Evolutionary conservation across 2,113 vertebrate species (phyloP), one percentile per base, ranked within the genome.

Genomic region (Prochilodus magdalenae): DNA sequence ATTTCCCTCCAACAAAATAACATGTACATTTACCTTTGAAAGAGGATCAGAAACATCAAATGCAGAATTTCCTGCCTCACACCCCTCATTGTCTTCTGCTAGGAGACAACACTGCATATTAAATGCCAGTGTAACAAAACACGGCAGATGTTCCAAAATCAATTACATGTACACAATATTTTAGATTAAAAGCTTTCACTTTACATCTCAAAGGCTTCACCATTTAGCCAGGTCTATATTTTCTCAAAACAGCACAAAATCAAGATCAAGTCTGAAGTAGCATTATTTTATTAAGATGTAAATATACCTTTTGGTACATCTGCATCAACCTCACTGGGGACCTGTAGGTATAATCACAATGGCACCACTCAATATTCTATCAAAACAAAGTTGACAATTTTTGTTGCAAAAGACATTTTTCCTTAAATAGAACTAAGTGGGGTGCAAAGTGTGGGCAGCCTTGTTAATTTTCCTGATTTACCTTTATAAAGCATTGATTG

Each of bases 1-100:
- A 12, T 57, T 18, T 18, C 27, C 18, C 26, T 8, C 55, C 18
- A 22, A 69, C 69, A 44, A 44, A 44, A 44, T 69, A 8, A 51
- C 49, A 51, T 51, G 57, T 26, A 57, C 0, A 62, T 29, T 49
- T 40, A 75, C 53, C 55, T 80, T 51, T 75, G 24, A 80, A 36
- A 12, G n/a, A 44, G 5, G 18, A 36, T 67, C 57, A 4, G 14
- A 10, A 26, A 3, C 18, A 29, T 20, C 0, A 59, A 49, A 30
- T 49, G 6, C 30, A 60, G 27, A 1, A n/a, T 5, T 5, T 70
- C 5, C n/a, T 40, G 3, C 62, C 22, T 70, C 40, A 65, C 49
- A 65, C 7, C 26, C 15, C 18, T 27, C 66, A 22, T 24, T 0
- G 1, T n/a, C 29, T 22, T 71, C 80, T 62, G 16, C 49, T 51